Percentiles rank a stretch among this genome's conserved stretches.
Conservation (phyloP, 2,797 vertebrate genomes). For the Pangasius sanitwongsei region DNA sequence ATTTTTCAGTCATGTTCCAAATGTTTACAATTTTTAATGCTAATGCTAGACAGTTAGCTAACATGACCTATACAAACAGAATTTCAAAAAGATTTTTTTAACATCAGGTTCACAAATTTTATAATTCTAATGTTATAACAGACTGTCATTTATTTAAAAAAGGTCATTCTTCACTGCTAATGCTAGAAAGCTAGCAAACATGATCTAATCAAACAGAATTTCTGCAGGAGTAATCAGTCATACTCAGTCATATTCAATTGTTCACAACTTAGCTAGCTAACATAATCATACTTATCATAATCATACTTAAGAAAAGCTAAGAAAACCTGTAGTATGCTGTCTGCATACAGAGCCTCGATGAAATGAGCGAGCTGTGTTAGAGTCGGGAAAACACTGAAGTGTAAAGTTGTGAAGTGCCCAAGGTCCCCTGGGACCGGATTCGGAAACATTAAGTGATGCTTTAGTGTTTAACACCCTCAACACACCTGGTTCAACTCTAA, state of each 20-base stretch:
- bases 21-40: neutral
- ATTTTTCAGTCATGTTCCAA: neutral
- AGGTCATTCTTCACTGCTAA: neutral
- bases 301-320: neutral
- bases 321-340: neutral
- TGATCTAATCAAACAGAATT: neutral
- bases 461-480: neutral
- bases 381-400: neutral
- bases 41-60: neutral
- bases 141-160: neutral
- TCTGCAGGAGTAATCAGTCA: neutral
- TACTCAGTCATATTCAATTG: neutral
- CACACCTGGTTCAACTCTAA: slow-evolving; percentile 19
- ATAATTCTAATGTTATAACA: neutral
- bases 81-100: neutral
- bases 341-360: neutral
- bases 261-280: neutral
- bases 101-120: neutral
- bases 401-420: neutral
- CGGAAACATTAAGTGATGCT: neutral
- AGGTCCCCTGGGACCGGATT: neutral
- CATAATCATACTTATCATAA: neutral
- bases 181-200: neutral
- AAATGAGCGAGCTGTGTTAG: neutral
- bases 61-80: neutral